A percentile compares a stretch with the other conserved stretches of the same genome.
Evolutionary conservation across 2,113 vertebrate genomes (phyloP).

Genomic region (Synodontis membranacea): DNA sequence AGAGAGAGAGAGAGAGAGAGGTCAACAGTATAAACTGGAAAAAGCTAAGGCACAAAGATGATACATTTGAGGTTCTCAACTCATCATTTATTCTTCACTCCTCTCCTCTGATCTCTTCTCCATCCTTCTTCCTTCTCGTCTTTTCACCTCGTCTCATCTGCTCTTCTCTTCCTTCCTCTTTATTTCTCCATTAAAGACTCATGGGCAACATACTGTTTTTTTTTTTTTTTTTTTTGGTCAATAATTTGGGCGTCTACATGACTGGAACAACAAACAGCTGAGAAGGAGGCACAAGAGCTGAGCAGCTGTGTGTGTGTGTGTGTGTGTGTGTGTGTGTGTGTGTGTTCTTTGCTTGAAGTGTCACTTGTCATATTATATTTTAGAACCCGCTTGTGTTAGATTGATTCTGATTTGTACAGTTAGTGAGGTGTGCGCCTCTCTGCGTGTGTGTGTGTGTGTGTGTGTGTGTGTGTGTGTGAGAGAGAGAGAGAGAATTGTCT

Average conservation of each 20-base stretch:
- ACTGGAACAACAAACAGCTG: background rate
- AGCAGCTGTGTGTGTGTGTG: background rate
- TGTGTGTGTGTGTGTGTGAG: background rate
- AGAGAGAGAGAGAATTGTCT: too few relatives aligned
- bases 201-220: background rate
- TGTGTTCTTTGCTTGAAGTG: background rate
- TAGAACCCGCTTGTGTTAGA: background rate
- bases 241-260: background rate
- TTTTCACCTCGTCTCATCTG: background rate
- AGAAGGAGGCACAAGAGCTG: background rate
- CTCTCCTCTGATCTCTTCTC: background rate
- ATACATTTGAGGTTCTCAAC: background rate
- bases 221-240: background rate
- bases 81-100: conserved; percentile 26
- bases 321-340: background rate
- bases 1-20: conserved; percentile 26
- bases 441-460: background rate
- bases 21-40: background rate
- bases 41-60: conserved; percentile 23
- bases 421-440: background rate
- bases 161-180: background rate
- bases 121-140: background rate
- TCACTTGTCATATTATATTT: background rate
- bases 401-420: background rate
- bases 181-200: background rate